phyloP scores from a whole-genome alignment of 2,888 invertebrate genomes.

The Exocentrus adspersus region DNA sequence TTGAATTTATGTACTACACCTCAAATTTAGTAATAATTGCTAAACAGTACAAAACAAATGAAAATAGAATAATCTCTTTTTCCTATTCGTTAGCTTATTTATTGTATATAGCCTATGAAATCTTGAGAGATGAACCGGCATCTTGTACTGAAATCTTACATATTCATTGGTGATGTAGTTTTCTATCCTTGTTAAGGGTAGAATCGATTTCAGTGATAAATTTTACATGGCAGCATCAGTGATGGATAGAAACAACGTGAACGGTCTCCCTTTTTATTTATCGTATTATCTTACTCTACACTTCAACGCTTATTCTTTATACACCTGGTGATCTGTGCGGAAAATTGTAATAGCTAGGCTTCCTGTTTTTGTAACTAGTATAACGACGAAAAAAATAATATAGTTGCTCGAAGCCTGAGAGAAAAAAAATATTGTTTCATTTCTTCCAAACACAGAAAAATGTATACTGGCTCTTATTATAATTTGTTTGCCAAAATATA shows the following conservation, averaged over 20 bases:
- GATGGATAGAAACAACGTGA: neutral
- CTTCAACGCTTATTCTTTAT: neutral
- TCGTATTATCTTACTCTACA: neutral
- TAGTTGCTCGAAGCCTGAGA: no score
- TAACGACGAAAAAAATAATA: no score
- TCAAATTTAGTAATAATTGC: slow-evolving; percentile 1
- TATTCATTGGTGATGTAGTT: slow-evolving; percentile 1
- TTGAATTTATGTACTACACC: slow-evolving; percentile 14
- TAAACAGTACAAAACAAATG: slow-evolving; percentile 6
- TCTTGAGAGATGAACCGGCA: neutral
- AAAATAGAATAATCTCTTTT: slow-evolving; percentile 8
- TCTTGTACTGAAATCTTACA: neutral
- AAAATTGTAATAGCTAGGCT: no score
- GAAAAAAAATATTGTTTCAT: no score
- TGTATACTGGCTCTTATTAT: no score
- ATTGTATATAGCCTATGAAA: neutral
- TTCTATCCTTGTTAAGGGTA: neutral
- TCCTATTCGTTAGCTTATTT: neutral
- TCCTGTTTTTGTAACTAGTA: no score
- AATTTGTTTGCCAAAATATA: no score
- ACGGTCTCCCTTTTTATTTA: neutral
- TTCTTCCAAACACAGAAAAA: no score
- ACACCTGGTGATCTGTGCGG: no score
- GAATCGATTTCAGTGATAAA: neutral
- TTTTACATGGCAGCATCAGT: neutral